These are phyloP conservation scores for Pentalonia nigronervosa DNA, from an alignment of 1,140 invertebrate species.

Conservation along the genomic window DNA sequence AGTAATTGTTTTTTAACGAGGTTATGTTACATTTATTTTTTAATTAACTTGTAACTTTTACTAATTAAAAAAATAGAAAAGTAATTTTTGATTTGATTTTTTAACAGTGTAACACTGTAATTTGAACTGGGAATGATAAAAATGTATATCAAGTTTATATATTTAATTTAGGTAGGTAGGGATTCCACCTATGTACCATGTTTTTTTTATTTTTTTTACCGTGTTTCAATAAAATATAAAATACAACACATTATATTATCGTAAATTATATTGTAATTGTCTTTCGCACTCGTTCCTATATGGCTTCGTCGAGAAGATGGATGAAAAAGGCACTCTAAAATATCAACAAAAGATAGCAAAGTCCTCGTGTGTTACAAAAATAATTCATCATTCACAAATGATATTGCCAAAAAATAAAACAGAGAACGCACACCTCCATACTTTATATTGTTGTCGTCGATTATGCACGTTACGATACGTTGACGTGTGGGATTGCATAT, in stretches of 20 bases:
- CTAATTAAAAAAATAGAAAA: too few species aligned
- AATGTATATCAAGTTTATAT: background rate
- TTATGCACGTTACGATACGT: background rate
- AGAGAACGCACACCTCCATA: background rate
- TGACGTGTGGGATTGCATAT: background rate
- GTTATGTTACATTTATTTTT: too few species aligned
- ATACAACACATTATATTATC: background rate
- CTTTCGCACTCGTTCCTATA: background rate
- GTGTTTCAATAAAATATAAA: background rate
- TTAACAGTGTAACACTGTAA: background rate
- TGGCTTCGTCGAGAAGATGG: background rate
- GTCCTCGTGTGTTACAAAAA: background rate
- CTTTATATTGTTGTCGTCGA: background rate
- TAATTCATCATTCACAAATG: background rate
- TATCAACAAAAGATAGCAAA: background rate
- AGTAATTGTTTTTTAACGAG: too few species aligned
- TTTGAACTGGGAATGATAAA: background rate
- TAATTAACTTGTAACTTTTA: too few species aligned
- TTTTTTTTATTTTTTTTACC: background rate
- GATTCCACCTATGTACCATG: background rate
- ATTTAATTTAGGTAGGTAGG: background rate
- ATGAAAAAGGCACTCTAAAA: background rate
- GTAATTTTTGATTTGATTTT: background rate
- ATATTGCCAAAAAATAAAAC: background rate
- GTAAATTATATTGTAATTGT: background rate